These are phyloP conservation scores for Ovibos moschatus DNA, from an alignment of 2,113 vertebrate species.

Conservation along the genomic window DNA sequence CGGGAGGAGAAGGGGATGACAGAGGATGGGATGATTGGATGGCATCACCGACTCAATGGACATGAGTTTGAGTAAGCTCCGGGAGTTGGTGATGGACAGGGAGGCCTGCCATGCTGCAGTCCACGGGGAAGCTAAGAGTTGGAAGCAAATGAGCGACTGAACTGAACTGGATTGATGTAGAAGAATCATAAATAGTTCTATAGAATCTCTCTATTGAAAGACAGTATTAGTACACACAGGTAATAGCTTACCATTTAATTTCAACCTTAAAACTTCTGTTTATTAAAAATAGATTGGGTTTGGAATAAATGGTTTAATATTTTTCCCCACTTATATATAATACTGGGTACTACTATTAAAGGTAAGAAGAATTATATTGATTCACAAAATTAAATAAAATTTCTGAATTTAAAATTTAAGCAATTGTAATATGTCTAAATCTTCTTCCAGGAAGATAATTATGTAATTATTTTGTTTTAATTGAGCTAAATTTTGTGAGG, in stretches of 20 bases:
- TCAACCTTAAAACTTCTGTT: not conserved
- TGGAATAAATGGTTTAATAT: not conserved
- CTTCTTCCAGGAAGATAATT: not conserved
- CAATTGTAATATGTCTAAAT: not conserved
- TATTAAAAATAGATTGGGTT: not conserved
- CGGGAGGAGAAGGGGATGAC: fast-evolving
- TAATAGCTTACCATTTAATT: not conserved
- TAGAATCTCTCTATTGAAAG: not conserved
- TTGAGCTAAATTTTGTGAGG: not conserved
- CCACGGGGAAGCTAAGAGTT: not conserved
- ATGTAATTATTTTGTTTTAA: not conserved
- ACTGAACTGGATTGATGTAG: not conserved
- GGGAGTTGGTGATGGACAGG: not conserved
- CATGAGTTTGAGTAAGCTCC: not conserved
- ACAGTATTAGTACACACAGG: not conserved
- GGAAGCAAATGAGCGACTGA: not conserved
- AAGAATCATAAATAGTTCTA: not conserved
- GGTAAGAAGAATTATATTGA: not conserved
- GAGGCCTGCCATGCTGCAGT: not conserved
- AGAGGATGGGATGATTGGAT: not conserved
- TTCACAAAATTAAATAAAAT: not conserved
- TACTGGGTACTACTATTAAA: not conserved
- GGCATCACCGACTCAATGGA: not conserved
- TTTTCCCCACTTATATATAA: not conserved
- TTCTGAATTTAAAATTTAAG: not conserved